phyloP scores from a whole-genome alignment of 1,140 invertebrate species.

The Notospermus geniculatus region DNA sequence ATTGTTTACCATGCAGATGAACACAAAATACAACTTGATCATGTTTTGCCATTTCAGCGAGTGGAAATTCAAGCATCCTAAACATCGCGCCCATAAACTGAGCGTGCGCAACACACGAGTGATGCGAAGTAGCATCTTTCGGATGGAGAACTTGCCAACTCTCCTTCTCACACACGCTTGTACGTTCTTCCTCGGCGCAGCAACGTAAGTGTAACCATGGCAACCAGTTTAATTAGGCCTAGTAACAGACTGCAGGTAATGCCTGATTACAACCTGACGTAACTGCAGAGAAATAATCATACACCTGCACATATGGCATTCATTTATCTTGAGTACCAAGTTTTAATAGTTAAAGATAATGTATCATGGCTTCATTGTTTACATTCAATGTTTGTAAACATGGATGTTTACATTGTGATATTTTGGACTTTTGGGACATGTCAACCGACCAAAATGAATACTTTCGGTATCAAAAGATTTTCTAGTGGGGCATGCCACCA shows the following conservation, averaged over 20 bases:
- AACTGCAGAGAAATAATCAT: background rate
- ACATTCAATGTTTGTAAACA: no score
- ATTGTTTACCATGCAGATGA: no score
- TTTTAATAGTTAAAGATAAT: no score
- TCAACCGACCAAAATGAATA: no score
- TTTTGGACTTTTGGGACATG: no score
- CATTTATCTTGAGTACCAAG: background rate
- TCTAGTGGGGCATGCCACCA: no score
- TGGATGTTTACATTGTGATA: no score
- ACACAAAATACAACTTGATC: no score
- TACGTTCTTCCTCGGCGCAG: slow-evolving; percentile 43
- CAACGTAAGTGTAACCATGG: slow-evolving; percentile 31
- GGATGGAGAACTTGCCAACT: slow-evolving; percentile 36
- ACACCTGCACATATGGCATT: background rate
- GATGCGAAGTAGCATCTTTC: slow-evolving; percentile 33
- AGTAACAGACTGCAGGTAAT: background rate
- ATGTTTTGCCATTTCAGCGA: slow-evolving; percentile 25
- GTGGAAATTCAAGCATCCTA: slow-evolving; percentile 39
- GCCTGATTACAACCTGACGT: background rate
- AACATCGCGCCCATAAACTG: slow-evolving; percentile 20
- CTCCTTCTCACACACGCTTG: slow-evolving; percentile 39
- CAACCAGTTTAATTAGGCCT: background rate
- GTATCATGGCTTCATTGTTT: no score
- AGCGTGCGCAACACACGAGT: slow-evolving; percentile 34
- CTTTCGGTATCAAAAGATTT: no score